Conservation (phyloP, 53 echinoderm and acorn worm genomes). For the Temnopleurus reevesii region DNA sequence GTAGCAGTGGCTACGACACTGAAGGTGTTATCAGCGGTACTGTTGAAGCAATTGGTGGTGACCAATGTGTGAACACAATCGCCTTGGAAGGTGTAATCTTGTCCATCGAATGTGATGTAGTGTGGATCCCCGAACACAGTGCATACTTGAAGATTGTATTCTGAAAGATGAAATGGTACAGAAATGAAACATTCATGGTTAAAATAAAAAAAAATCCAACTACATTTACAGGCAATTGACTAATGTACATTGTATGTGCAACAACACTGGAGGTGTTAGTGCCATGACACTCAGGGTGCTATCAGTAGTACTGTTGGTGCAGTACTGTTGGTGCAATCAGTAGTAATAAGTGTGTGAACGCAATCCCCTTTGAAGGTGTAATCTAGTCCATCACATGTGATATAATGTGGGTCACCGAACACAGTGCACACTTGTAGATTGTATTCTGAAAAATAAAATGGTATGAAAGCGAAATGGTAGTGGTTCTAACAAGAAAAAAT, state of each 20-base stretch:
- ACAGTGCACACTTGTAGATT: slow-evolving; percentile 54
- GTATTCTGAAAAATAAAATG: slow-evolving; percentile 17
- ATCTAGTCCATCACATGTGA: slow-evolving; percentile 60
- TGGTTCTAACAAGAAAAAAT: too few relatives aligned
- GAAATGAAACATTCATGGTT: neutral
- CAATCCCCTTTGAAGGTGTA: slow-evolving; percentile 75
- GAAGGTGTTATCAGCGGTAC: slow-evolving; percentile 42
- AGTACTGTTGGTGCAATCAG: slow-evolving; percentile 53
- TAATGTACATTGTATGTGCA: slow-evolving; percentile 53
- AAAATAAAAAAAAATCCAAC: too few relatives aligned
- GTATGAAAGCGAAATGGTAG: neutral
- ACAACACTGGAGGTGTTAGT: slow-evolving; percentile 34
- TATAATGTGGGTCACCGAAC: slow-evolving; percentile 66
- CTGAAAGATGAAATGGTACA: neutral
- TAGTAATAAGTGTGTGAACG: slow-evolving; percentile 58
- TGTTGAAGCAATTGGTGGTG: slow-evolving; percentile 56
- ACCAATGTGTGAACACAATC: slow-evolving; percentile 66
- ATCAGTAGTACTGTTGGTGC: too few relatives aligned
- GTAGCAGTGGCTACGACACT: slow-evolving; percentile 53
- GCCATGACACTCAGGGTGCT: slow-evolving; percentile 59
- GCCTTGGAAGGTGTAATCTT: slow-evolving; percentile 67
- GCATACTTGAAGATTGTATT: slow-evolving; percentile 55
- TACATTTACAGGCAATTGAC: slow-evolving; percentile 54
- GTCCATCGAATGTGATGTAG: slow-evolving; percentile 66
- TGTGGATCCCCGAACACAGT: slow-evolving; percentile 65